phyloP scores from a whole-genome alignment of 2,888 invertebrate genomes.

The Acleris holmiana region DNA sequence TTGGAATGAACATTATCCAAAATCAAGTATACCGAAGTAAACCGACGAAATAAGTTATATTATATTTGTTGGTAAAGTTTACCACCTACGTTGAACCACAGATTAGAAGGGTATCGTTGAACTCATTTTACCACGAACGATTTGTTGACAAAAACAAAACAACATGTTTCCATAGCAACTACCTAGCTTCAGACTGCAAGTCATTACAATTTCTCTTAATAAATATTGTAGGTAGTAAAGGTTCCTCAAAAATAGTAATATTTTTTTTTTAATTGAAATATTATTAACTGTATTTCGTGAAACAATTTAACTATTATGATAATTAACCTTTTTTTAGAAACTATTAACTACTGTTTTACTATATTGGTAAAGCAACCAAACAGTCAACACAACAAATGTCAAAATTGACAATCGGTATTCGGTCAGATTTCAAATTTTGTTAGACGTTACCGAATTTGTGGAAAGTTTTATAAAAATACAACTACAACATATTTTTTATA shows the following conservation, averaged over 20 bases:
- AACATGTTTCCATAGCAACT: constrained; percentile 42
- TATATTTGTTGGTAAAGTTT: not conserved
- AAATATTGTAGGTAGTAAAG: no score
- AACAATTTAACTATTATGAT: no score
- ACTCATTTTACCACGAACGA: not conserved
- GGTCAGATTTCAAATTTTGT: constrained; percentile 36
- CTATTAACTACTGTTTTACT: no score
- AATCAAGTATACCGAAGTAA: no score
- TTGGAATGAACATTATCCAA: not conserved
- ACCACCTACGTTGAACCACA: no score
- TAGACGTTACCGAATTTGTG: constrained; percentile 14
- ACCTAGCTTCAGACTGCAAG: not conserved
- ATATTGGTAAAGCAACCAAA: no score
- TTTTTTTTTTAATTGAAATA: no score
- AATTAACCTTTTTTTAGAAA: no score
- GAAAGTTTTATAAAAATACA: constrained; percentile 20
- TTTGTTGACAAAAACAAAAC: constrained; percentile 31
- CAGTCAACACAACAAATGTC: constrained; percentile 6
- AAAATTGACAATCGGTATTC: constrained; percentile 3
- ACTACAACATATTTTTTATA: not conserved
- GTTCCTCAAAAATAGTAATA: no score
- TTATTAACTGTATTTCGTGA: no score
- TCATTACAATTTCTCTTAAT: not conserved
- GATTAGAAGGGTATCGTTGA: no score
- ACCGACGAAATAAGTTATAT: not conserved